These are phyloP conservation scores for Bembecia ichneumoniformis DNA, from an alignment of 2,888 invertebrate species.

Conservation along the genomic window DNA sequence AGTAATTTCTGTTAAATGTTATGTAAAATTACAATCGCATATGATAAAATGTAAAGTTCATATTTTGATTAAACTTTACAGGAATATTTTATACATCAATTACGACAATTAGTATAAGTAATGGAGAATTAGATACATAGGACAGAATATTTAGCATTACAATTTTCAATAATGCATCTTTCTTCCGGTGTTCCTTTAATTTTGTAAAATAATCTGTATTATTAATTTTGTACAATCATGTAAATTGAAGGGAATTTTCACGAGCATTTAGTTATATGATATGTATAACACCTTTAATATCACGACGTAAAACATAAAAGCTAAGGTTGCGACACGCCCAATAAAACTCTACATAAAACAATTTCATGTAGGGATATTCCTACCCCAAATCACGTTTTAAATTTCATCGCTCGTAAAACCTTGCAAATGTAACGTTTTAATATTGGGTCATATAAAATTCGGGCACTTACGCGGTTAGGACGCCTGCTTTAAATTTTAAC, in stretches of 20 bases:
- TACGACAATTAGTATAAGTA: too few species aligned
- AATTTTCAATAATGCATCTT: too few species aligned
- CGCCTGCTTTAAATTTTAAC: slow-evolving; percentile 12
- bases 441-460: slow-evolving; percentile 28
- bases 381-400: slow-evolving; percentile 32
- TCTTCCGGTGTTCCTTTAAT: too few species aligned
- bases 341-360: slow-evolving; percentile 40
- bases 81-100: too few species aligned
- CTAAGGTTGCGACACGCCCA: slow-evolving; percentile 29
- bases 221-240: background rate
- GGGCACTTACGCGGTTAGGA: slow-evolving; percentile 18
- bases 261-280: slow-evolving; percentile 5
- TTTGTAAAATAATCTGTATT: too few species aligned
- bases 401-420: slow-evolving; percentile 40
- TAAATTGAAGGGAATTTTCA: slow-evolving; percentile 2
- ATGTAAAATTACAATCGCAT: too few species aligned
- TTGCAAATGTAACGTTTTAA: slow-evolving; percentile 35
- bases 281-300: slow-evolving; percentile 1
- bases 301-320: slow-evolving; percentile 18
- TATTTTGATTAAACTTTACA: too few species aligned
- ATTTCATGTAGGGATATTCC: slow-evolving; percentile 24
- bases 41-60: too few species aligned
- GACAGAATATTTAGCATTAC: too few species aligned
- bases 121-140: too few species aligned
- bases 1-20: too few species aligned